These are phyloP conservation scores for Tenthredo notha DNA, from an alignment of 2,888 invertebrate species.

Conservation along the genomic window DNA sequence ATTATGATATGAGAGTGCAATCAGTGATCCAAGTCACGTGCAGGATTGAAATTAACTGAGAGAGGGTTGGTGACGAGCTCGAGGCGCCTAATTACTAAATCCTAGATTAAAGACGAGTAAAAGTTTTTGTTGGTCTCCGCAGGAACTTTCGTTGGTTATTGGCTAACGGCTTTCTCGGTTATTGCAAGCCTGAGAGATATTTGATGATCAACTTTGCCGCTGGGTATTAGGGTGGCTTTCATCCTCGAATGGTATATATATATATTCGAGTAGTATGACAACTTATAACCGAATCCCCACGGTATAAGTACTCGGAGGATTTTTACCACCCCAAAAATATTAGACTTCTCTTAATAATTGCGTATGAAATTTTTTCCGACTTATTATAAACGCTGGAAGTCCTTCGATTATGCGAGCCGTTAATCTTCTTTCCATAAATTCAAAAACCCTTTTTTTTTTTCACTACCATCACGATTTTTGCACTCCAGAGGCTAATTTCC, in stretches of 20 bases:
- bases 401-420: neutral
- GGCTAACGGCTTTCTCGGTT: conserved; percentile 13
- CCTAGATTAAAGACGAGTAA: conserved; percentile 24
- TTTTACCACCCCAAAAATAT: neutral
- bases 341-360: no score
- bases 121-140: conserved; percentile 13
- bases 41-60: neutral
- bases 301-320: neutral
- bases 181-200: conserved; percentile 8
- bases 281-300: neutral
- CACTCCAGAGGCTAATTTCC: neutral
- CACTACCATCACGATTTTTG: neutral
- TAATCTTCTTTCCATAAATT: neutral
- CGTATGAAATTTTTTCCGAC: neutral
- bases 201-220: conserved; percentile 39
- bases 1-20: neutral
- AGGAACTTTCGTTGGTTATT: neutral
- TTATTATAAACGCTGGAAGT: neutral
- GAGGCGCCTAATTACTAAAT: conserved; percentile 34
- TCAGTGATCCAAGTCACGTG: conserved; percentile 20
- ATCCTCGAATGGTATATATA: neutral
- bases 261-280: conserved; percentile 17
- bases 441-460: neutral
- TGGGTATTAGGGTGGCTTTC: neutral
- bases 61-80: neutral